A percentile compares a stretch with the other conserved stretches of the same genome.
phyloP scores from a whole-genome alignment of 2,888 invertebrate species.

The Sphaerophoria taeniata region DNA sequence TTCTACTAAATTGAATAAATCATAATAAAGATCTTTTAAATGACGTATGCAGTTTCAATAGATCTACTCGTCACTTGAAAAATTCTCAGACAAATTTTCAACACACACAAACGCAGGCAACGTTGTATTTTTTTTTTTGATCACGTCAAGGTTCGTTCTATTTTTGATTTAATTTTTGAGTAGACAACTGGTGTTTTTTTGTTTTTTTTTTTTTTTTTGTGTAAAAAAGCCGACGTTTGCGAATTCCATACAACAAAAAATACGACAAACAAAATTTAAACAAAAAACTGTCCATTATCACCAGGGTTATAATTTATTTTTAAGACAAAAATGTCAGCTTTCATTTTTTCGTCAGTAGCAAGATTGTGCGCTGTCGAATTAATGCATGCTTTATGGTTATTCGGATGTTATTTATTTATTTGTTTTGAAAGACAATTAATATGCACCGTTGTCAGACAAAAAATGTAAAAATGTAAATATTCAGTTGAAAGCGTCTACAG shows the following conservation, averaged over 20 bases:
- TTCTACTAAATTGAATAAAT: neutral
- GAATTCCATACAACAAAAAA: constrained; percentile 14
- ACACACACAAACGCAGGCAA: constrained; percentile 50
- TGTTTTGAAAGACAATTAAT: constrained; percentile 1
- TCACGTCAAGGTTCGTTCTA: constrained; percentile 65
- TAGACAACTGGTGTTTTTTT: constrained; percentile 45
- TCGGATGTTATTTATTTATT: constrained; percentile 10
- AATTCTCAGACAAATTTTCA: constrained; percentile 47
- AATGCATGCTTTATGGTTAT: too few relatives aligned
- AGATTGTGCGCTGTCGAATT: neutral
- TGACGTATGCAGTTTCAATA: constrained; percentile 20
- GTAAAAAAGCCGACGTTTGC: constrained; percentile 35
- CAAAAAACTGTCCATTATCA: constrained; percentile 24
- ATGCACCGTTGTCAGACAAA: too few relatives aligned
- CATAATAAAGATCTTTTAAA: constrained; percentile 28
- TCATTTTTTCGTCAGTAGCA: constrained; percentile 27
- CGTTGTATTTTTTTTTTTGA: constrained; percentile 4
- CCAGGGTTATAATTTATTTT: constrained; percentile 32
- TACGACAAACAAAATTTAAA: neutral
- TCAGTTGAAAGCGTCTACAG: too few relatives aligned
- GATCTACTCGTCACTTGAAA: constrained; percentile 36
- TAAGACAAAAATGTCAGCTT: constrained; percentile 37
- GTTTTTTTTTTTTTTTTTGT: neutral
- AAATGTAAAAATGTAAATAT: too few relatives aligned
- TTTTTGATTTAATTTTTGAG: constrained; percentile 45